Conservation (phyloP, 2,888 invertebrate genomes). For the Drosophila pseudotakahashii region DNA sequence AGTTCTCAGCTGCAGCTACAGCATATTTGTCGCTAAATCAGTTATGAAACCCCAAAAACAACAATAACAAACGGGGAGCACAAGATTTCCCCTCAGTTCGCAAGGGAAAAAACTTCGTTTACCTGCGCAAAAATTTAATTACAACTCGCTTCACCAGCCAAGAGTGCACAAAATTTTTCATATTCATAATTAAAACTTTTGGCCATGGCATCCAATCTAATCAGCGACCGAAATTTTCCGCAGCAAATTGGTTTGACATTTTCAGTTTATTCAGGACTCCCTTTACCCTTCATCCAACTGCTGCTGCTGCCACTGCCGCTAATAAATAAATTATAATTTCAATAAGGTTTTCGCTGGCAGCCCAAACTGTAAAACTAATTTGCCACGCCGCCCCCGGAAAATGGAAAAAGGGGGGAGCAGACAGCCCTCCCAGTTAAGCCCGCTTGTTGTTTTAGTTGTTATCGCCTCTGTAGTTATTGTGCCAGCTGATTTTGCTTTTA, state of each 20-base stretch:
- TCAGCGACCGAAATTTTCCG: slow-evolving; percentile 44
- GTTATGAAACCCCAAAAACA: slow-evolving; percentile 36
- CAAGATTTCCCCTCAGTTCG: slow-evolving; percentile 7
- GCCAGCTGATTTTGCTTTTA: slow-evolving; percentile 2
- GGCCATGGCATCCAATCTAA: slow-evolving; percentile 52
- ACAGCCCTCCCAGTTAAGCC: slow-evolving; percentile 1
- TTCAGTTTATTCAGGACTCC: slow-evolving; percentile 34
- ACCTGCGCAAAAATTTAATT: slow-evolving; percentile 59
- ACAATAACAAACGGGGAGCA: slow-evolving; percentile 14
- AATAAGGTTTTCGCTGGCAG: slow-evolving; percentile 54
- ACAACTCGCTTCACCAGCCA: slow-evolving; percentile 40
- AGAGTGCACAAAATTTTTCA: slow-evolving; percentile 44
- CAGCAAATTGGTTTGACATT: slow-evolving; percentile 57
- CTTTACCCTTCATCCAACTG: slow-evolving; percentile 12
- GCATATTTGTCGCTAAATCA: slow-evolving; percentile 50
- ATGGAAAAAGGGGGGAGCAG: slow-evolving; percentile 1
- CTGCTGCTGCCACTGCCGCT: slow-evolving; percentile 39
- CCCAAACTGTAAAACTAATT: slow-evolving; percentile 53
- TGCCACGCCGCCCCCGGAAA: slow-evolving; percentile 21
- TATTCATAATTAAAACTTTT: slow-evolving; percentile 70
- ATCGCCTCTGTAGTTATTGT: slow-evolving; percentile 22
- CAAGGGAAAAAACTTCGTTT: slow-evolving; percentile 37
- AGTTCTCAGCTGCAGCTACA: slow-evolving; percentile 5
- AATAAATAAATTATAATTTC: slow-evolving; percentile 73
- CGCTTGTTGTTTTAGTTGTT: slow-evolving; percentile 17